Base-by-base conservation (phyloP, 2,888 invertebrate genomes). In the Maniola hyperantus region DNA sequence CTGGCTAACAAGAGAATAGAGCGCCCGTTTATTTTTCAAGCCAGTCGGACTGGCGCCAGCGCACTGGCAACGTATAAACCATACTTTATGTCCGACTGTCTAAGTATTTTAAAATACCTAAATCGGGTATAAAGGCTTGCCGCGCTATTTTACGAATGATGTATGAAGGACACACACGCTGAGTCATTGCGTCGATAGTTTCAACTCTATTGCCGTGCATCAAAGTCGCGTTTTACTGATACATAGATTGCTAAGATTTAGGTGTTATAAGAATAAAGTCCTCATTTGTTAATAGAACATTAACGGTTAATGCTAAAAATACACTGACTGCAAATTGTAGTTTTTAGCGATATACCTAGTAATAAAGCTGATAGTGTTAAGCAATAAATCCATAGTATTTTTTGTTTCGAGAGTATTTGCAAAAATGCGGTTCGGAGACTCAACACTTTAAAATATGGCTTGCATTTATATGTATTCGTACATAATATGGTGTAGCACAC, bases 151-250 rank as follows among this genome's bases (percentile, higher is more conserved):
- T n/a, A n/a, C n/a, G n/a, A n/a, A n/a, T n/a, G n/a, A 26, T 26
- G 4, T 26, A 26, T 26, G 26, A 26, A 26, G 42, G 2, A 0
- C 11, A 34, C 33, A 33, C 20, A n/a, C 33, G 51, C 18, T 11
- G 26, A 64, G 33, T 1, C 34, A 42, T 20, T 20, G 20, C 36
- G 36, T 62, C 48, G 36, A 39, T 20, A 36, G 2, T 57, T 8
- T 57, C 15, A 53, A 39, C 26, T 51, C 15, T 26, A 39, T 15
- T 26, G 53, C 39, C 53, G 53, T 62, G 62, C 51, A 62, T 53
- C 53, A 62, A 62, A 62, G 62, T 53, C 53, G 62, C 62, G 62
- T 53, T 53, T 62, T 53, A 53, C 33, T 62, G 42, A 62, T 62
- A 62, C 10, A 13, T 62, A 51, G 51, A 26, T 58, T 33, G 11